A percentile compares a stretch with the other conserved stretches of the same genome.
phyloP scores from a whole-genome alignment of 2,797 vertebrate genomes.

The Tinamus major region DNA sequence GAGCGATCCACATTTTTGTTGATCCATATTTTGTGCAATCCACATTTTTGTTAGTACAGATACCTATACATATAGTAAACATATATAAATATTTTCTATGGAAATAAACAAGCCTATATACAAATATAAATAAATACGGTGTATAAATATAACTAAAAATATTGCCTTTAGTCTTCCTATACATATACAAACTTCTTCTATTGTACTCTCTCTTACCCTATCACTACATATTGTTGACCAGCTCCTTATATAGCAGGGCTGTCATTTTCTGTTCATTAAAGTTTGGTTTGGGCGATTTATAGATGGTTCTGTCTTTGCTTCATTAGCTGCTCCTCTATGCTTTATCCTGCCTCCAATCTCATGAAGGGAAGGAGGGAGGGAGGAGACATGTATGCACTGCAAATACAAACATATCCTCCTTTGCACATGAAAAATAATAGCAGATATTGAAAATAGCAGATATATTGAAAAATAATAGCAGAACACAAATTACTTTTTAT shows the following conservation, averaged over 20 bases:
- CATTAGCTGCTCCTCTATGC: neutral
- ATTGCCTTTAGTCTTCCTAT: neutral
- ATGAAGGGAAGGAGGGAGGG: neutral
- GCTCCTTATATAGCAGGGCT: neutral
- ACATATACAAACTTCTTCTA: neutral
- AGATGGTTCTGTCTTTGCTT: neutral
- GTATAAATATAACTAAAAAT: neutral
- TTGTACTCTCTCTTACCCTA: rapidly evolving
- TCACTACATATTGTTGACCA: too few relatives aligned
- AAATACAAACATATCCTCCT: neutral
- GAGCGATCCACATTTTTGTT: neutral
- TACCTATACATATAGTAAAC: too few relatives aligned
- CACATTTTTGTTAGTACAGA: neutral
- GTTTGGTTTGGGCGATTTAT: neutral
- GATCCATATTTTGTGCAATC: neutral
- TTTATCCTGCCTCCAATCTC: neutral
- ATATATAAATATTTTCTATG: too few relatives aligned
- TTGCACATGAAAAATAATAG: neutral
- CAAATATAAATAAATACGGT: too few relatives aligned
- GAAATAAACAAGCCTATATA: too few relatives aligned
- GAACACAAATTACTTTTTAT: neutral
- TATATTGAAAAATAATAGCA: neutral
- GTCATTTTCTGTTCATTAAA: neutral
- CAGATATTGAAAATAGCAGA: too few relatives aligned
- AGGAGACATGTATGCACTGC: neutral